Conservation (phyloP, 1,140 invertebrate species). For the Cydia splendana region DNA sequence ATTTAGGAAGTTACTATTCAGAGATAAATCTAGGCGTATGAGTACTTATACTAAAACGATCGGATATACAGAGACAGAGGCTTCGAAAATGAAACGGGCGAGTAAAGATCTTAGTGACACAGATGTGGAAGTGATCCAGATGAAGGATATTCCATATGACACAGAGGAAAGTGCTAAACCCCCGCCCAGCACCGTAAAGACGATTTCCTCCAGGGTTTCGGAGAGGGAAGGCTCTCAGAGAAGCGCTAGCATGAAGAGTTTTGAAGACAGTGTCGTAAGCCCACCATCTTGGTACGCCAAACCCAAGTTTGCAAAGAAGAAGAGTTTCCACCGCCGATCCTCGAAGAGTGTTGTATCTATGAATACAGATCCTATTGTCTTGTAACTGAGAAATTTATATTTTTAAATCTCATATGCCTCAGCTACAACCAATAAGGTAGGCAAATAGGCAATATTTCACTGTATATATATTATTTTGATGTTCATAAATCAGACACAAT, state of each 20-base stretch:
- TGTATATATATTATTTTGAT: too few species aligned
- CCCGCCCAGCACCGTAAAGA: slow-evolving; percentile 45
- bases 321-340: slow-evolving; percentile 62
- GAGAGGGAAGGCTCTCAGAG: slow-evolving; percentile 63
- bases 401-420: neutral
- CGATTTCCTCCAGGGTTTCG: slow-evolving; percentile 62
- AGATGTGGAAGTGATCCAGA: slow-evolving; percentile 74
- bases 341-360: slow-evolving; percentile 48
- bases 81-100: slow-evolving; percentile 50
- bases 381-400: neutral
- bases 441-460: neutral
- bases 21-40: slow-evolving; percentile 65
- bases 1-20: slow-evolving; percentile 71
- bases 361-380: slow-evolving; percentile 42
- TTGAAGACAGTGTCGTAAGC: slow-evolving; percentile 63
- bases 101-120: slow-evolving; percentile 73
- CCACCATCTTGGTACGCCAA: slow-evolving; percentile 77
- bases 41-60: slow-evolving; percentile 66
- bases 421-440: too few species aligned
- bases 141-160: slow-evolving; percentile 74
- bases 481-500: too few species aligned
- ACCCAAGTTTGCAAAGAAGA: slow-evolving; percentile 71
- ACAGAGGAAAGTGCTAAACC: slow-evolving; percentile 40
- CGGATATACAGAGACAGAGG: slow-evolving; percentile 52
- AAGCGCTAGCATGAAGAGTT: slow-evolving; percentile 68